Evolutionary conservation across 2,113 vertebrate genomes (phyloP), one percentile per base, ranked within the genome.

Genomic region (Sturnus vulgaris): DNA sequence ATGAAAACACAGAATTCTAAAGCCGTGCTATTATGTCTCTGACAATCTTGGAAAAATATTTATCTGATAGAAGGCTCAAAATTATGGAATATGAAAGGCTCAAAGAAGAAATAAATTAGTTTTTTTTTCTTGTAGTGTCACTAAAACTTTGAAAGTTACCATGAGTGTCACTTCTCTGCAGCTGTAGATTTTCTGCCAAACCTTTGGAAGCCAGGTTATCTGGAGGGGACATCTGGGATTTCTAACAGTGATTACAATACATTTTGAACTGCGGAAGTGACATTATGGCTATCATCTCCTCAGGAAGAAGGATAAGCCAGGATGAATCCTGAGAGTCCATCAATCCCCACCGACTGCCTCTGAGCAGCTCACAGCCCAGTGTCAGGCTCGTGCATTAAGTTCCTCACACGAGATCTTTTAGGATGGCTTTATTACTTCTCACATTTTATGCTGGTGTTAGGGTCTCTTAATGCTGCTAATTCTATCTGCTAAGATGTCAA

Each of bases 241-340:
- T 80, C 85, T 73, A 94, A 5, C 37, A 71, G 56, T 60, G 59
- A 40, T 66, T 56, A 81, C 1, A 10, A 77, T 63, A 17, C n/a
- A 95, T 95, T 96, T 92, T 86, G 89, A 95, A 85, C 94, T 92
- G 86, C 35, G 39, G 94, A 96, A 92, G 89, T 76, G 73, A 82
- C 91, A 96, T 86, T 84, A 89, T 27, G 83, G 83, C 40, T 82
- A 49, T 61, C 82, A 90, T 92, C 88, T 88, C 52, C 87, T 75
- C 77, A 85, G 92, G 89, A 96, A 93, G 88, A 81, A 73, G 80
- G 76, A 83, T 56, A 49, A 86, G 72, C 65, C 75, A 71, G 65
- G 82, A 88, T 76, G 83, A 81, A 78, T 90, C 60, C 82, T 90
- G 73, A 77, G 52, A 71, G 24, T 56, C 79, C 71, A 75, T 86